phyloP scores from a whole-genome alignment of 2,797 vertebrate species.

The Tadarida brasiliensis region DNA sequence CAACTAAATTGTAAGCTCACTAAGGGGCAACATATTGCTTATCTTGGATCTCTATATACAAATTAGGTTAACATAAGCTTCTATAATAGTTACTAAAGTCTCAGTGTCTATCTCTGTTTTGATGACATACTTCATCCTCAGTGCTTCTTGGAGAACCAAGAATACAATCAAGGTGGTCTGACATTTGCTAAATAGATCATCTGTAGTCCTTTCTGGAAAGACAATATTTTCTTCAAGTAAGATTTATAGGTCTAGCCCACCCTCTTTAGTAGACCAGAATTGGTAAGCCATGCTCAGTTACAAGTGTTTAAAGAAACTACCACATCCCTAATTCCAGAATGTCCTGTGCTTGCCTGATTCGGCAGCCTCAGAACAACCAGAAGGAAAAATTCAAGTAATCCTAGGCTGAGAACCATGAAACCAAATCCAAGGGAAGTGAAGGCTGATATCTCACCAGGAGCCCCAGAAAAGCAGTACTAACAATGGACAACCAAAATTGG shows the following conservation, averaged over 20 bases:
- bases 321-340: neutral
- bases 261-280: neutral
- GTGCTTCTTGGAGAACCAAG: neutral
- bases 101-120: neutral
- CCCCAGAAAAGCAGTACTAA: neutral
- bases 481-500: neutral
- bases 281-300: neutral
- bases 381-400: neutral
- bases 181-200: neutral
- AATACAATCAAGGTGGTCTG: neutral
- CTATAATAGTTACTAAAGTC: neutral
- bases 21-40: neutral
- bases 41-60: neutral
- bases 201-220: conserved; percentile 3
- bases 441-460: neutral
- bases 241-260: neutral
- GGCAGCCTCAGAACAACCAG: neutral
- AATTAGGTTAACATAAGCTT: neutral
- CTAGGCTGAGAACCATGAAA: conserved; percentile 27
- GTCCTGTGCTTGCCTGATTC: neutral
- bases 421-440: neutral
- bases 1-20: neutral
- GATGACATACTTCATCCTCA: neutral
- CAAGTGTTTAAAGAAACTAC: neutral
- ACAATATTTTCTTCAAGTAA: neutral